Conservation (phyloP, 2,113 vertebrate species). For the Chloebia gouldiae region DNA sequence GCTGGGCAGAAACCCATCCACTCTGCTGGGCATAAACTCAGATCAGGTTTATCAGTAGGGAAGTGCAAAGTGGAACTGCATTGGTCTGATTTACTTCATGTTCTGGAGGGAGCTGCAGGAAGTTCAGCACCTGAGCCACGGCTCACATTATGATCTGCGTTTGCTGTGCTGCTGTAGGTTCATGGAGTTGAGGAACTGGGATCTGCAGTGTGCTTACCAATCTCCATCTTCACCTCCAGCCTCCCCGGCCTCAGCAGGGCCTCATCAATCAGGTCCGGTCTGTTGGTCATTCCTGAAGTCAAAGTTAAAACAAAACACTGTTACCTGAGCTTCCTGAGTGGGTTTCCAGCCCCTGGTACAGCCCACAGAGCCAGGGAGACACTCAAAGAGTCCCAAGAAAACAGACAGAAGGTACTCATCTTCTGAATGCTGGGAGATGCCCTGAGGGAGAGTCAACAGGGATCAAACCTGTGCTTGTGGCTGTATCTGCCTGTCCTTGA, state of each 20-base stretch:
- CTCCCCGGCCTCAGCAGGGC: slow-evolving; percentile 92
- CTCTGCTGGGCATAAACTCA: background rate
- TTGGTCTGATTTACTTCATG: background rate
- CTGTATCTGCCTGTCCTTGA: background rate
- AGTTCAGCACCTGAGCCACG: background rate
- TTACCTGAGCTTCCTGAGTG: background rate
- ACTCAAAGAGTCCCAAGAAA: background rate
- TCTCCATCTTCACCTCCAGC: slow-evolving; percentile 98
- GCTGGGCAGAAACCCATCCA: background rate
- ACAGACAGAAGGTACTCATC: background rate
- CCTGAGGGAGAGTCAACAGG: background rate
- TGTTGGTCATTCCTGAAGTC: slow-evolving; percentile 93
- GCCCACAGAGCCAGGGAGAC: background rate
- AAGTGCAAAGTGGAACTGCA: background rate
- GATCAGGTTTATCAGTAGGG: background rate
- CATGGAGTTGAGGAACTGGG: background rate
- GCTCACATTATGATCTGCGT: rapidly evolving
- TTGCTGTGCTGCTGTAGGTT: background rate
- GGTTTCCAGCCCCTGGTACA: background rate
- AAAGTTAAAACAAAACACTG: background rate
- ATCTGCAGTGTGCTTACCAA: slow-evolving; percentile 76
- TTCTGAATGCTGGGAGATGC: background rate
- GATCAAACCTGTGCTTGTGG: background rate
- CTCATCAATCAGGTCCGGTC: slow-evolving; percentile 96
- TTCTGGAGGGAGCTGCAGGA: background rate